Percentiles rank a stretch among this genome's conserved stretches.
Evolutionary conservation across 1,140 invertebrate genomes (phyloP).

Genomic region (Calephelis nemesis): DNA sequence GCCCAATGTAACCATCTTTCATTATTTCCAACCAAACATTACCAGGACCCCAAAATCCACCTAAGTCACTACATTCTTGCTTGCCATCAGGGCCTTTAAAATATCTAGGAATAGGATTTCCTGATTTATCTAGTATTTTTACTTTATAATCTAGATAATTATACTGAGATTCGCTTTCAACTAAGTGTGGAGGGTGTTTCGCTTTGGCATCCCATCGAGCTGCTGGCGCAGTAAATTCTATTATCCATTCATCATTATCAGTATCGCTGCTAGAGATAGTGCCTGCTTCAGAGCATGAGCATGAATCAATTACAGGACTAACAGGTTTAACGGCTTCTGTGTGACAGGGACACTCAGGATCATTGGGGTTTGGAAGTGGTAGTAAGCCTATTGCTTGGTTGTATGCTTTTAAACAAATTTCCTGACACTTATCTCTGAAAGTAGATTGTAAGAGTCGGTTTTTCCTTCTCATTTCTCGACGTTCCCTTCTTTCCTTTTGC

Average conservation of each 20-base stretch:
- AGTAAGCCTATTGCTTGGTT: conserved; percentile 68
- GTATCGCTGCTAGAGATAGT: conserved; percentile 59
- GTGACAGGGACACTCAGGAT: conserved; percentile 61
- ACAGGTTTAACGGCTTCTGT: conserved; percentile 37
- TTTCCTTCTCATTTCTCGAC: conserved; percentile 64
- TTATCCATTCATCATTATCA: conserved; percentile 65
- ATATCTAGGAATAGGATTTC: conserved; percentile 58
- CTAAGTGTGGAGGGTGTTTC: conserved; percentile 51
- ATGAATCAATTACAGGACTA: conserved; percentile 58
- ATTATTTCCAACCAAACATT: conserved; percentile 65
- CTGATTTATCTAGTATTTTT: conserved; percentile 60
- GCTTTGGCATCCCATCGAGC: conserved; percentile 59
- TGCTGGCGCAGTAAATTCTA: conserved; percentile 64
- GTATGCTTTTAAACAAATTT: conserved; percentile 71
- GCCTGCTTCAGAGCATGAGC: conserved; percentile 63
- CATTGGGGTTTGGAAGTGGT: conserved; percentile 59
- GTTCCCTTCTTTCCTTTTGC: conserved; percentile 56
- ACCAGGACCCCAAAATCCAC: conserved; percentile 63
- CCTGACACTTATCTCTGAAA: conserved; percentile 66
- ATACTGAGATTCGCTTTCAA: conserved; percentile 59
- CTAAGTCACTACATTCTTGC: conserved; percentile 66
- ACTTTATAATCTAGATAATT: conserved; percentile 71
- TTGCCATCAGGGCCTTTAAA: conserved; percentile 73
- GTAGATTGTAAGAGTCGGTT: conserved; percentile 61
- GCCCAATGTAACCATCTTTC: conserved; percentile 68